Conservation (phyloP, 2,888 invertebrate species). For the Tachystola acroxantha region DNA sequence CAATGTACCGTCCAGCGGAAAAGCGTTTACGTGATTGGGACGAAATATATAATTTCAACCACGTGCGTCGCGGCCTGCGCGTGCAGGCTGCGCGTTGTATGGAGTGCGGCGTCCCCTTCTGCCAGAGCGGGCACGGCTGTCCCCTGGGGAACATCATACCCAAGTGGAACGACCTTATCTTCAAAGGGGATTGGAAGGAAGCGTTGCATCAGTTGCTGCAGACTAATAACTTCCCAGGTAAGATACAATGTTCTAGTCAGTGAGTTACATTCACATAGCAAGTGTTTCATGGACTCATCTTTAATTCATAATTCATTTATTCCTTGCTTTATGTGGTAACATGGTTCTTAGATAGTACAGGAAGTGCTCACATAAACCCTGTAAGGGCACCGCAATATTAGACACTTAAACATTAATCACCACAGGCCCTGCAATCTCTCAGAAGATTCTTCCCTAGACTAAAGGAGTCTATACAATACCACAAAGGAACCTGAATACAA, state of each 20-base stretch:
- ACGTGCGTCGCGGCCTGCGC: conserved; percentile 92
- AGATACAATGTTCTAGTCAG: conserved; percentile 80
- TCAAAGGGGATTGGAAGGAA: conserved; percentile 94
- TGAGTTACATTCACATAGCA: no score
- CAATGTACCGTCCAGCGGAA: conserved; percentile 90
- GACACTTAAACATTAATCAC: no score
- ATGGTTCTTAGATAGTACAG: no score
- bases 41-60: conserved; percentile 94
- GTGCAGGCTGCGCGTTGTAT: conserved; percentile 97
- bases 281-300: no score
- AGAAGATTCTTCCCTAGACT: no score
- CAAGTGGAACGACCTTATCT: conserved; percentile 99
- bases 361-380: no score
- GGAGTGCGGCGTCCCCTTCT: conserved; percentile 99
- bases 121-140: conserved; percentile 89
- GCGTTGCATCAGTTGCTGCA: conserved; percentile 95
- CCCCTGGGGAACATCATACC: conserved; percentile 99
- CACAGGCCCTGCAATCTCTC: no score
- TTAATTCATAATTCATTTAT: no score
- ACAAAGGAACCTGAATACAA: no score
- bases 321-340: no score
- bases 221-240: conserved; percentile 98
- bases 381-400: no score
- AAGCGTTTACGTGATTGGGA: conserved; percentile 96
- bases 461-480: no score